Evolutionary conservation across 35 echinoderm and acorn worm species (phyloP).

Genomic region (Nesometra sesokonis): DNA sequence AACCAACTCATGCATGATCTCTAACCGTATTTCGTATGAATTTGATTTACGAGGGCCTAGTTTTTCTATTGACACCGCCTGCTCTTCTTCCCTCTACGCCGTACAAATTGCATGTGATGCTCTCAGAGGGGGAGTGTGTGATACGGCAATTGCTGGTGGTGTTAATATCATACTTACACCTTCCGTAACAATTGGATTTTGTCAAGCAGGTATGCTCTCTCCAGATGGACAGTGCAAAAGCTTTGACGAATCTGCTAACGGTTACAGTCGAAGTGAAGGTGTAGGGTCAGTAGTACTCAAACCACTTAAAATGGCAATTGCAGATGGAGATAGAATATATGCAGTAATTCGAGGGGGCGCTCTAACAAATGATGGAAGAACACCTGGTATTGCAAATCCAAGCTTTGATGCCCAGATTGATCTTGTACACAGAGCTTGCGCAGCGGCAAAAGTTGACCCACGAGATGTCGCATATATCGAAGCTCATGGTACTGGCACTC

Average conservation of each 20-base stretch:
- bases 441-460: conserved; percentile 27
- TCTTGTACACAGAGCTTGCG: conserved; percentile 20
- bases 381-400: conserved; percentile 41
- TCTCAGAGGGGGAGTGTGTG: conserved; percentile 8
- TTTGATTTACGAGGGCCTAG: conserved; percentile 37
- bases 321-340: conserved; percentile 45
- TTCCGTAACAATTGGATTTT: neutral
- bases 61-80: conserved; percentile 36
- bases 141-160: conserved; percentile 51
- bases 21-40: conserved; percentile 20
- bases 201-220: conserved; percentile 42
- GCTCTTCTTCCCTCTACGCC: conserved; percentile 42
- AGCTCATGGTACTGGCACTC: conserved; percentile 45
- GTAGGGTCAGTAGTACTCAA: conserved; percentile 16
- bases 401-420: conserved; percentile 28
- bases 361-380: conserved; percentile 56
- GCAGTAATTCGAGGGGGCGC: conserved; percentile 20
- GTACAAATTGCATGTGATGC: conserved; percentile 38
- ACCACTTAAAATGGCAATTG: conserved; percentile 1
- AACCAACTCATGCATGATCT: conserved; percentile 32
- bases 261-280: conserved; percentile 29
- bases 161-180: conserved; percentile 45
- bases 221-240: conserved; percentile 36
- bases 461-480: conserved; percentile 11
- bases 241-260: conserved; percentile 27